These are phyloP conservation scores for Cataglyphis hispanica DNA, from an alignment of 1,140 invertebrate genomes.

Conservation along the genomic window DNA sequence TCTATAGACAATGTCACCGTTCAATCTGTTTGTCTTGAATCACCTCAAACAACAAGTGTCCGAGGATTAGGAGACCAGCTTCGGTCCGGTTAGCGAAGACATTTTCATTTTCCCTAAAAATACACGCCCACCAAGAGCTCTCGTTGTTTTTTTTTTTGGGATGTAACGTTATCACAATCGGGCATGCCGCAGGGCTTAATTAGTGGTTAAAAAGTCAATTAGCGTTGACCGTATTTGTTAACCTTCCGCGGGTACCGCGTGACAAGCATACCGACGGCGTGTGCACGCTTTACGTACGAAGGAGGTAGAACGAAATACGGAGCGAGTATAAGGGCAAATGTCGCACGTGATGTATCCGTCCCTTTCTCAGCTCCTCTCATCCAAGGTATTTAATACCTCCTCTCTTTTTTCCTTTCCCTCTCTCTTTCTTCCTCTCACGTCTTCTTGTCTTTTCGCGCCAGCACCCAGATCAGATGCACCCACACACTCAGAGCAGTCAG, in stretches of 20 bases:
- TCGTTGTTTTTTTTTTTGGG: conserved; percentile 6
- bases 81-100: conserved; percentile 27
- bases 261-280: conserved; percentile 60
- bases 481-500: conserved; percentile 52
- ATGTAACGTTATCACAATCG: conserved; percentile 63
- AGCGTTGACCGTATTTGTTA: conserved; percentile 79
- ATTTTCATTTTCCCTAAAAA: conserved; percentile 51
- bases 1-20: conserved; percentile 58
- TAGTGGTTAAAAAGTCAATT: conserved; percentile 81
- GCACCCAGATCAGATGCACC: conserved; percentile 54
- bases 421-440: neutral
- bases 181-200: conserved; percentile 72
- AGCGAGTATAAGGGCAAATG: conserved; percentile 53
- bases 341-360: conserved; percentile 42
- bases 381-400: conserved; percentile 1
- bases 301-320: conserved; percentile 55
- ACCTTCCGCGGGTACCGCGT: conserved; percentile 70
- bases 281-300: conserved; percentile 32
- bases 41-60: conserved; percentile 58
- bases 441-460: conserved; percentile 22
- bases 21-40: conserved; percentile 62
- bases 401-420: neutral
- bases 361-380: conserved; percentile 18
- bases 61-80: conserved; percentile 58
- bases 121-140: neutral